Evolutionary conservation across 2,797 vertebrate genomes (phyloP).

Genomic region (Scyliorhinus canicula): DNA sequence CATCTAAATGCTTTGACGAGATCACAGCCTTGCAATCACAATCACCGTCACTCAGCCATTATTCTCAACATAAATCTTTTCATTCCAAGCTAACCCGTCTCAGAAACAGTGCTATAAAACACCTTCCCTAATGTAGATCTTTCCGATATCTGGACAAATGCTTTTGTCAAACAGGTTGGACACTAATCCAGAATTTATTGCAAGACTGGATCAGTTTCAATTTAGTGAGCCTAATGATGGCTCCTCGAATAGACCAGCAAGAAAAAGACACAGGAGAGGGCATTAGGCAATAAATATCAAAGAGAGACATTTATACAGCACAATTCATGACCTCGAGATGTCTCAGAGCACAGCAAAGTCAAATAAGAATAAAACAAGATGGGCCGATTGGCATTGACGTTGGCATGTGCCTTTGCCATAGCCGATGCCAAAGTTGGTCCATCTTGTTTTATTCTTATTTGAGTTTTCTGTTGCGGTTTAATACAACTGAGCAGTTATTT

Average conservation of each 20-base stretch:
- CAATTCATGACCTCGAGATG: no score
- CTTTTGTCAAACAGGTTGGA: constrained; percentile 20
- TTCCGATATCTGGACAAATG: constrained; percentile 14
- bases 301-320: not conserved
- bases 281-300: not conserved
- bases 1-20: constrained; percentile 30
- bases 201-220: not conserved
- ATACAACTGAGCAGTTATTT: no score
- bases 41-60: constrained; percentile 20
- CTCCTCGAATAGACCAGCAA: not conserved
- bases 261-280: not conserved
- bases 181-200: constrained; percentile 28
- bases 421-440: no score
- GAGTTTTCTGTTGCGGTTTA: no score
- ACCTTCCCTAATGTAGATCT: constrained; percentile 24
- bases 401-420: no score
- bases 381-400: no score
- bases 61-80: constrained; percentile 27
- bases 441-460: no score
- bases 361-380: no score
- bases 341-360: no score
- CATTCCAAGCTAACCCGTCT: not conserved
- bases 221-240: not conserved
- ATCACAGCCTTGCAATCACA: not conserved
- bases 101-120: not conserved